These are phyloP conservation scores for Drosophila quasianomalipes DNA, from an alignment of 2,888 invertebrate genomes.

Conservation along the genomic window DNA sequence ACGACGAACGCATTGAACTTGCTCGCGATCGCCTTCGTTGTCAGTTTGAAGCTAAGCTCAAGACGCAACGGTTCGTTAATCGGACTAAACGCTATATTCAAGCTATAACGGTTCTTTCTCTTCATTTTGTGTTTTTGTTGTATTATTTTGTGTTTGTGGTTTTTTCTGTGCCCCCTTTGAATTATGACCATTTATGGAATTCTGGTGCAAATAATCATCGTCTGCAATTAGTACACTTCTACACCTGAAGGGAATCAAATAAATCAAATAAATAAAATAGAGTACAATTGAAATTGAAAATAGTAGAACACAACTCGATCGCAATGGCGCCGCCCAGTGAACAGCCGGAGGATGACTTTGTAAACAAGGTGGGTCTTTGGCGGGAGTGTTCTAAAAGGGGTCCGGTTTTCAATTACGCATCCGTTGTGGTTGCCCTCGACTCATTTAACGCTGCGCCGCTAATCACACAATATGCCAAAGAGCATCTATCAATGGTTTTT, in stretches of 20 bases:
- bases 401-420: constrained; percentile 2
- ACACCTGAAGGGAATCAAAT: neutral
- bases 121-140: constrained; percentile 1
- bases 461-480: constrained; percentile 28
- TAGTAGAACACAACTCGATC: neutral
- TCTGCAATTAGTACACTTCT: constrained; percentile 70
- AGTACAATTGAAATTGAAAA: neutral
- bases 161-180: neutral
- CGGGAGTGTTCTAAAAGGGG: neutral
- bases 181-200: constrained; percentile 84
- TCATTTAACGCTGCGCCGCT: constrained; percentile 38
- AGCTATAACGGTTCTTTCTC: neutral
- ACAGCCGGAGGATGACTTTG: constrained; percentile 74
- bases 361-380: constrained; percentile 65
- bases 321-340: constrained; percentile 61
- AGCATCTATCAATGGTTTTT: constrained; percentile 4
- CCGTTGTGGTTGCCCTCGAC: constrained; percentile 11
- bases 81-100: constrained; percentile 8
- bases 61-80: constrained; percentile 55
- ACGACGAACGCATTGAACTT: constrained; percentile 59
- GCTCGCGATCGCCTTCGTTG: constrained; percentile 50
- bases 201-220: constrained; percentile 84
- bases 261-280: neutral
- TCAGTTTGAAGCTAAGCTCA: constrained; percentile 71
- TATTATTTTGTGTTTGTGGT: constrained; percentile 23